Evolutionary conservation across 1,140 invertebrate genomes (phyloP).

Genomic region (Hesperophylax magnus): DNA sequence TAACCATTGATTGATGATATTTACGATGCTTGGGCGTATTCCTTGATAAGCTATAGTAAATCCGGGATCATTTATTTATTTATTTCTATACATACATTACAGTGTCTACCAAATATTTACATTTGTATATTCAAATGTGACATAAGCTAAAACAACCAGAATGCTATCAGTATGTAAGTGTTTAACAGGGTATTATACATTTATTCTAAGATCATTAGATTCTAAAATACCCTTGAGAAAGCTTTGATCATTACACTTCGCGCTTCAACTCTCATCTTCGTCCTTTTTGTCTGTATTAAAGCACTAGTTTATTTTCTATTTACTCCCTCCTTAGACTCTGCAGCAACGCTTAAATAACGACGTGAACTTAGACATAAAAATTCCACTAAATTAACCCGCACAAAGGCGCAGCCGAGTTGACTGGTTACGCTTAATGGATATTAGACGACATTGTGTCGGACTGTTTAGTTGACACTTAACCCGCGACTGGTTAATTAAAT

Average conservation of each 20-base stretch:
- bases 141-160: no score
- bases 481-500: no score
- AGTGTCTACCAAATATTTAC: no score
- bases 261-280: not conserved
- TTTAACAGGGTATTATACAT: no score
- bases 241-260: not conserved
- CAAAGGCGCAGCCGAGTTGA: not conserved
- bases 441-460: not conserved
- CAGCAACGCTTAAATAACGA: not conserved
- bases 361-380: not conserved
- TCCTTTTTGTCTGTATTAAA: not conserved
- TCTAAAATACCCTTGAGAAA: not conserved
- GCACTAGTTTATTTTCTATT: not conserved
- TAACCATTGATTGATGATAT: no score
- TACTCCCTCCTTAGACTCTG: not conserved
- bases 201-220: not conserved
- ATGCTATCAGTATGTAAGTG: no score
- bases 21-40: no score
- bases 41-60: no score
- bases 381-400: constrained; percentile 15
- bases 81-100: no score
- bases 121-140: no score
- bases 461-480: constrained; percentile 5
- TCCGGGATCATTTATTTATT: no score
- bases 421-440: not conserved